These are phyloP conservation scores for Paralichthys olivaceus DNA, from an alignment of 2,113 vertebrate species.

Conservation along the genomic window DNA sequence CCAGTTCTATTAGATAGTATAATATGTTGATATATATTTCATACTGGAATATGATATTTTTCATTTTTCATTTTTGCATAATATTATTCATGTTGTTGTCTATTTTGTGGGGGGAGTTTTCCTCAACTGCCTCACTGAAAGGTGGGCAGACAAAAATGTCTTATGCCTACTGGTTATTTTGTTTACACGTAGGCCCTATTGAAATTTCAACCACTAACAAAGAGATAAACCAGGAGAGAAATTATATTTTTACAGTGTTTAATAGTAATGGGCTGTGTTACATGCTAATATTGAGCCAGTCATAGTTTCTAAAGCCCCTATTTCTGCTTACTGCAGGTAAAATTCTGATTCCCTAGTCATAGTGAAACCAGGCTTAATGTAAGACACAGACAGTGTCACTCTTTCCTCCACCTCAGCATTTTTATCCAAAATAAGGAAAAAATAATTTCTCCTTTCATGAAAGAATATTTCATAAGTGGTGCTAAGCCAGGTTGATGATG, in stretches of 20 bases:
- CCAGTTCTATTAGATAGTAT: background rate
- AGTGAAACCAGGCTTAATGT: background rate
- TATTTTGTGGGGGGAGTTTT: background rate
- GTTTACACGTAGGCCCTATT: background rate
- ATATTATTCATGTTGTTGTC: background rate
- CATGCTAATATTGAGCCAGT: background rate
- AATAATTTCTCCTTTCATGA: background rate
- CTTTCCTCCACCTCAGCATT: slow-evolving; percentile 27
- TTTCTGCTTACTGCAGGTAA: background rate
- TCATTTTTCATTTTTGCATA: background rate
- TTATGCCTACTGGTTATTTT: background rate
- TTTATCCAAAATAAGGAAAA: slow-evolving; percentile 9
- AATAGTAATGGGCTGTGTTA: background rate
- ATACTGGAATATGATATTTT: background rate
- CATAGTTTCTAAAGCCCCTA: background rate
- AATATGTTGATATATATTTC: background rate
- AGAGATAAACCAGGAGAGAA: background rate
- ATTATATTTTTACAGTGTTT: background rate
- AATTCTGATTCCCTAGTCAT: background rate
- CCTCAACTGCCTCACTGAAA: background rate
- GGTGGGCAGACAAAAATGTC: background rate
- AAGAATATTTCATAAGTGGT: background rate
- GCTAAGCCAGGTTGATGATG: slow-evolving; percentile 12
- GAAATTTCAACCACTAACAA: background rate
- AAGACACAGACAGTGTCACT: slow-evolving; percentile 20